Percentiles rank a stretch among this genome's conserved stretches.
phyloP scores from a whole-genome alignment of 2,797 vertebrate genomes.

The Rhinella marina region DNA sequence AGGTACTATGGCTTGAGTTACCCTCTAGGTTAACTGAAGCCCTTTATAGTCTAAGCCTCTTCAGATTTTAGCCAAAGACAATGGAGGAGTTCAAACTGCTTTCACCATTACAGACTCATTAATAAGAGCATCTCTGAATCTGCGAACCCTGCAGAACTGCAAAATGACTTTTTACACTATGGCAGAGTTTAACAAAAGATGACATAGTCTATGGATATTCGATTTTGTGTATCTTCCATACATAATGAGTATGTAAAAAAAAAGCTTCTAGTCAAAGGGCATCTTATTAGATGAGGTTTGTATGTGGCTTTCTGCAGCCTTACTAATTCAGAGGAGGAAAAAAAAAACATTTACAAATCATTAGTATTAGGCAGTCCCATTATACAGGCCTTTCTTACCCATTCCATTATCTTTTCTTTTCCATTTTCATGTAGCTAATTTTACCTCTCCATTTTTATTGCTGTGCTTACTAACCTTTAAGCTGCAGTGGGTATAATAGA shows the following conservation, averaged over 20 bases:
- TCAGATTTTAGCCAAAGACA: not conserved
- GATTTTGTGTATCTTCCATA: conserved; percentile 37
- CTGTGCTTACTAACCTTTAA: conserved; percentile 62
- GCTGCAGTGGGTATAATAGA: conserved; percentile 58
- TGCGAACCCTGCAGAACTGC: conserved; percentile 1
- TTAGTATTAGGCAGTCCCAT: conserved; percentile 53
- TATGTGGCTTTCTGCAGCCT: conserved; percentile 38
- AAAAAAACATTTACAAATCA: conserved; percentile 60
- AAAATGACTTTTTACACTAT: conserved; percentile 29
- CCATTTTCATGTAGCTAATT: conserved; percentile 57
- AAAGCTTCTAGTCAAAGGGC: conserved; percentile 40
- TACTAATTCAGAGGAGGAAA: conserved; percentile 42
- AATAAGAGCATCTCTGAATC: conserved; percentile 33
- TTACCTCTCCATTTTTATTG: conserved; percentile 59
- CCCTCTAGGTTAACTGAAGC: not conserved
- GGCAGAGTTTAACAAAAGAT: conserved; percentile 31
- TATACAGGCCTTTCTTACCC: conserved; percentile 53
- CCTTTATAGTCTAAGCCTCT: not conserved
- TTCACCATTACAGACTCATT: not conserved
- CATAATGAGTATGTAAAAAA: conserved; percentile 39
- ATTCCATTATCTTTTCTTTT: conserved; percentile 57
- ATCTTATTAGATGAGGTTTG: conserved; percentile 48
- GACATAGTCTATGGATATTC: conserved; percentile 33
- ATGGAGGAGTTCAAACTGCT: not conserved
- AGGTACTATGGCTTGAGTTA: not conserved